Conservation (phyloP, 2,888 invertebrate genomes). For the Scaptomyza caliginosa region DNA sequence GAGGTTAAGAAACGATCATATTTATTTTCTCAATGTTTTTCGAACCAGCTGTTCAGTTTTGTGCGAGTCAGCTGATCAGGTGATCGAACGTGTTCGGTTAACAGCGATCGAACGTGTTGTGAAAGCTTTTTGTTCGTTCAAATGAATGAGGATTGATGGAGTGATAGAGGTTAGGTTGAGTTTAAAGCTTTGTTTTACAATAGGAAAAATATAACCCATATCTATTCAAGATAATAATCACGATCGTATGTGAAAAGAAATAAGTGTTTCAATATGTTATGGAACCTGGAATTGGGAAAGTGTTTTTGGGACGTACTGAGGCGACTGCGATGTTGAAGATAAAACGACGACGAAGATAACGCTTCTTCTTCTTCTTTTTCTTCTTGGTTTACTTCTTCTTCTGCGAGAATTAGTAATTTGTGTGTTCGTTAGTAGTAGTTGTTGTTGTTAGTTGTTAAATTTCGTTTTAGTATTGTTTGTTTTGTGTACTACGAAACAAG, state of each 20-base stretch:
- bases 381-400: slow-evolving; percentile 1
- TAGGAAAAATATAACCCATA: too few species aligned
- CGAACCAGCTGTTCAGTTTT: too few species aligned
- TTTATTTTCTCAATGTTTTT: too few species aligned
- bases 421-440: slow-evolving; percentile 5
- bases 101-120: neutral
- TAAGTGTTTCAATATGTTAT: neutral
- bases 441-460: slow-evolving; percentile 6
- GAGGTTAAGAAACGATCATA: too few species aligned
- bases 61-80: neutral
- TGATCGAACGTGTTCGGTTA: neutral
- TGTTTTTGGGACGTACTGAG: slow-evolving; percentile 49
- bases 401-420: neutral
- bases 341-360: slow-evolving; percentile 15
- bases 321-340: slow-evolving; percentile 19
- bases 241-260: neutral
- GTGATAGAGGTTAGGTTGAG: neutral
- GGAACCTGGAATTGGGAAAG: slow-evolving; percentile 23
- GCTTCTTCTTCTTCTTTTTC: slow-evolving; percentile 5
- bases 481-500: slow-evolving; percentile 83
- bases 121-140: too few species aligned
- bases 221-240: too few species aligned
- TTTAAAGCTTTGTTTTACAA: too few species aligned
- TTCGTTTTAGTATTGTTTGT: slow-evolving; percentile 17
- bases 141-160: too few species aligned